phyloP scores from a whole-genome alignment of 1,140 invertebrate genomes.

The Dendroctonus ponderosae region DNA sequence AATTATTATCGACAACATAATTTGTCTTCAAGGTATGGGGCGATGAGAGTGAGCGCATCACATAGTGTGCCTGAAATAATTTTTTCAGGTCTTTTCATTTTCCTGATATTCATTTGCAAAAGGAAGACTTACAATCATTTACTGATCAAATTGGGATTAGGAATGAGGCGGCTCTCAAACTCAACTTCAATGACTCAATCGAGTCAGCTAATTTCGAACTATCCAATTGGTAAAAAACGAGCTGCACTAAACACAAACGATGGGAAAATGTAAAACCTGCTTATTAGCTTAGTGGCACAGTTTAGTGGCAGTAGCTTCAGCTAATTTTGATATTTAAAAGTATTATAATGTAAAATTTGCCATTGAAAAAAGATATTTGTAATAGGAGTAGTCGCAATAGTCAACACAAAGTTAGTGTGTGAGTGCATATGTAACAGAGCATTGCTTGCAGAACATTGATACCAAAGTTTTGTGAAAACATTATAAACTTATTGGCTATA shows the following conservation, averaged over 20 bases:
- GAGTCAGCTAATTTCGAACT: conserved; percentile 13
- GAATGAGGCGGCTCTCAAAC: conserved; percentile 8
- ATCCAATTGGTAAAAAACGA: conserved; percentile 19
- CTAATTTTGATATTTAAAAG: too few species aligned
- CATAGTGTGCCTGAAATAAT: not conserved
- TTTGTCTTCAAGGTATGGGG: conserved; percentile 34
- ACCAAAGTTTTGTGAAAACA: too few species aligned
- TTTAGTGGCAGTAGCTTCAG: too few species aligned
- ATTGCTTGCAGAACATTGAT: too few species aligned
- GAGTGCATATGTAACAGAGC: too few species aligned
- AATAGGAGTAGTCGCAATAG: too few species aligned
- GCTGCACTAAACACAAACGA: conserved; percentile 17
- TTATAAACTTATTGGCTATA: too few species aligned
- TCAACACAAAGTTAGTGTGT: too few species aligned
- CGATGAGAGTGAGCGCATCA: not conserved
- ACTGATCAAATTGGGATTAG: conserved; percentile 15
- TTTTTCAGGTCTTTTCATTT: conserved; percentile 51
- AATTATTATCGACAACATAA: conserved; percentile 35
- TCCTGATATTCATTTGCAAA: conserved; percentile 57
- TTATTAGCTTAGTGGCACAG: not conserved
- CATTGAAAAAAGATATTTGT: too few species aligned
- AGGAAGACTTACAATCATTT: conserved; percentile 48
- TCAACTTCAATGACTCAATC: conserved; percentile 10
- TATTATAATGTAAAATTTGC: too few species aligned
- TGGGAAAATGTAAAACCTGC: not conserved